Evolutionary conservation across 2,797 vertebrate species (phyloP).

Genomic region (Malacoraja senta): DNA sequence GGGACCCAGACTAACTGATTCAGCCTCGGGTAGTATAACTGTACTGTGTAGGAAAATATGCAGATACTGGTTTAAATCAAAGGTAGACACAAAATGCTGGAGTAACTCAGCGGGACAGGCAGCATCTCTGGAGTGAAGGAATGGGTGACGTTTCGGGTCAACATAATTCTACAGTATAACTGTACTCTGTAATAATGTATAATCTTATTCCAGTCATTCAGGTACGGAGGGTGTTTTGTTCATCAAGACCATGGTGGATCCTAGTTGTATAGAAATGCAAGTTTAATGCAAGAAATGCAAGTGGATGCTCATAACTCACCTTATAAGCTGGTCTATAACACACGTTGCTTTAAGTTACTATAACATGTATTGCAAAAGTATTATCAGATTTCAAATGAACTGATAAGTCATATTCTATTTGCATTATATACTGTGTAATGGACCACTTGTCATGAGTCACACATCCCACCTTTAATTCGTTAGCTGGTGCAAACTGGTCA

Average conservation of each 20-base stretch:
- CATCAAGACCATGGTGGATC: not conserved
- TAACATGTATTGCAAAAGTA: not conserved
- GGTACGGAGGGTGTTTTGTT: not conserved
- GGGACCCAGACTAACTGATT: not conserved
- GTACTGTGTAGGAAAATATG: too few relatives aligned
- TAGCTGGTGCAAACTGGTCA: too few relatives aligned
- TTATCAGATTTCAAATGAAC: constrained; percentile 10
- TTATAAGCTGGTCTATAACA: not conserved
- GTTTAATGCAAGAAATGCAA: not conserved
- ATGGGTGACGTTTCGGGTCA: too few relatives aligned
- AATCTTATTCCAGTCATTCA: constrained; percentile 23
- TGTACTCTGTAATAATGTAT: not conserved
- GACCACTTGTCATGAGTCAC: too few relatives aligned
- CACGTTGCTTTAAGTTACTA: not conserved
- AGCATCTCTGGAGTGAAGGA: too few relatives aligned
- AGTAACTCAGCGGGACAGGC: too few relatives aligned
- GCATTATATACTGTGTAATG: not conserved
- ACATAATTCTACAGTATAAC: not conserved
- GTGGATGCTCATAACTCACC: not conserved
- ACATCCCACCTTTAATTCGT: too few relatives aligned
- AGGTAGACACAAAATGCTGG: too few relatives aligned
- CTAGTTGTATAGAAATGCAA: not conserved
- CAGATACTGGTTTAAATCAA: too few relatives aligned
- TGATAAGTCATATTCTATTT: not conserved
- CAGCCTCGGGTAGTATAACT: too few relatives aligned